Base-by-base conservation (phyloP, 2,113 vertebrate species). In the Epinephelus moara region DNA sequence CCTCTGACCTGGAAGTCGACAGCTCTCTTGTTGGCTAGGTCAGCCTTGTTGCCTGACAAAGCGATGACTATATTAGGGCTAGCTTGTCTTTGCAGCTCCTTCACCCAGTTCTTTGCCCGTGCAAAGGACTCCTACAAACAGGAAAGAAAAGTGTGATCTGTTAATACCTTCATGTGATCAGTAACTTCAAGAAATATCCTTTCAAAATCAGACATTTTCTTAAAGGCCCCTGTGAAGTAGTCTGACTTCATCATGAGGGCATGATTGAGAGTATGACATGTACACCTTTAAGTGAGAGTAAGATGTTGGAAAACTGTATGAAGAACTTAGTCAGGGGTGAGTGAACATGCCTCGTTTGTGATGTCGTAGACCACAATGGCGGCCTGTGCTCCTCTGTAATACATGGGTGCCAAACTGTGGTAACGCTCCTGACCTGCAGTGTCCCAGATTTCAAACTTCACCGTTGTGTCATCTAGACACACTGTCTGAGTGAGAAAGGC, bases 391-490 rank as follows among this genome's bases (percentile, higher is more conserved):
- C 98, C 98, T 96, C 98, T 96, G 96, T 99, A 99, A 94, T 99
- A 99, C 98, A 99, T 99, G 57, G 98, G 98, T 19, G 98, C 98
- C 93, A 99, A 95, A 94, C 98, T 99, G 94, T 99, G 98, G 94
- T 99, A 99, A 68, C 98, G 96, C 85, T 99, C 98, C 85, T 99
- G 98, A 71, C 98, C 98, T 81, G 98, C 98, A 78, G 98, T 99
- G 92, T 99, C 98, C 98, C 98, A 99, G 84, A 99, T 99, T 93
- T 99, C 98, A 97, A 99, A 99, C 91, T 99, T 99, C 90, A 99
- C 98, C 1, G 98, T 99, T 80, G 98, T 99, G 91, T 99, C 98
- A 66, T 99, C 98, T 85, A 99, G 96, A 95, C 98, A 99, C 56
- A 99, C 97, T 8, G 98, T 99, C 92, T 99, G 98, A 52, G 98